Conservation (phyloP, 2,113 vertebrate species). For the Bathybates hornii region DNA sequence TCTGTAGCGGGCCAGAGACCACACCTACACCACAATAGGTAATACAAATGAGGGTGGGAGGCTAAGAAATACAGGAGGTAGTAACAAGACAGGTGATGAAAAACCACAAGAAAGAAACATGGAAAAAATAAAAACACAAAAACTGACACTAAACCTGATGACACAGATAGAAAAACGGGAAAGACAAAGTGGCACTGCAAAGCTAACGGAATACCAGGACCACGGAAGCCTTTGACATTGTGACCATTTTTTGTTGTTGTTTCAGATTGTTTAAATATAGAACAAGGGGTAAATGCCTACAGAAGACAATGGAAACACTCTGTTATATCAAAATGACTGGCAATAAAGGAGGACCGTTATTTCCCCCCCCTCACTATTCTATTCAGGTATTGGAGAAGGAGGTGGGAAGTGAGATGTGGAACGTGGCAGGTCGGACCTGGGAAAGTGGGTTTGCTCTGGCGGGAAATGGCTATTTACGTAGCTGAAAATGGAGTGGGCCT, state of each 20-base stretch:
- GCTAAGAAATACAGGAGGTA: background rate
- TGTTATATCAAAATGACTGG: background rate
- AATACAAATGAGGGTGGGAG: background rate
- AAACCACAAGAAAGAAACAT: background rate
- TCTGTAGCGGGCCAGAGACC: background rate
- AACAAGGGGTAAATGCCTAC: background rate
- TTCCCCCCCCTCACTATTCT: background rate
- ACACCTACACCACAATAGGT: background rate
- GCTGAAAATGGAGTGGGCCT: slow-evolving; percentile 68
- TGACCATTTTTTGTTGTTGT: background rate
- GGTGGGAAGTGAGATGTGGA: slow-evolving; percentile 12
- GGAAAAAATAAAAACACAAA: background rate
- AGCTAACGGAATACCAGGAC: background rate
- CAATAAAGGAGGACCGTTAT: background rate
- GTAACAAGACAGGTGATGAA: background rate
- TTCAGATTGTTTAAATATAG: background rate
- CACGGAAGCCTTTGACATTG: background rate
- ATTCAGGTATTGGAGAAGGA: slow-evolving; percentile 8
- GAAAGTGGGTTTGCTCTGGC: slow-evolving; percentile 82
- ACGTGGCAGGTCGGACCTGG: slow-evolving; percentile 47
- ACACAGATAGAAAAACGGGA: background rate
- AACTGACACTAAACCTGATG: background rate
- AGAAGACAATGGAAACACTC: background rate
- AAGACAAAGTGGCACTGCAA: background rate
- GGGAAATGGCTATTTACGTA: slow-evolving; percentile 83